Evolutionary conservation across 2,113 vertebrate species (phyloP).

Genomic region (Chloropsis hardwickii): DNA sequence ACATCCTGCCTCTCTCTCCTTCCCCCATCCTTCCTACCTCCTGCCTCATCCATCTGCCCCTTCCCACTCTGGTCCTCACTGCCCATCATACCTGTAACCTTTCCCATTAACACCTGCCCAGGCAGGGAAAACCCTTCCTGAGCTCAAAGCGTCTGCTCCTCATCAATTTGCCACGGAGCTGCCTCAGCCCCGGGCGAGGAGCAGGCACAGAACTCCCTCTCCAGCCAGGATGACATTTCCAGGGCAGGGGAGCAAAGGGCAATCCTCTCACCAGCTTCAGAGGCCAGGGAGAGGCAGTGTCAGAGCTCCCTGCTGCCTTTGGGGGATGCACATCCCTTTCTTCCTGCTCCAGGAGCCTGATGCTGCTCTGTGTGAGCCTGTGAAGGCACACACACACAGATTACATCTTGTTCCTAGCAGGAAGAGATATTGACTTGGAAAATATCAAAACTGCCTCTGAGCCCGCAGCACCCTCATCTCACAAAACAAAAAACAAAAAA

Average conservation of each 20-base stretch:
- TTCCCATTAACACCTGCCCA: neutral
- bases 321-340: neutral
- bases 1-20: neutral
- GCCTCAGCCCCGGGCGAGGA: slow-evolving; percentile 36
- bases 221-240: slow-evolving; percentile 48
- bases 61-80: neutral
- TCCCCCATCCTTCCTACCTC: neutral
- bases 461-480: slow-evolving; percentile 5
- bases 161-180: slow-evolving; percentile 46
- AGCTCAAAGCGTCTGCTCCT: slow-evolving; percentile 64
- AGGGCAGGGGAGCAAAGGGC: slow-evolving; percentile 55
- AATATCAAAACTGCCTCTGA: slow-evolving; percentile 57
- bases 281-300: neutral
- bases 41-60: neutral
- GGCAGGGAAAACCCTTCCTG: slow-evolving; percentile 48
- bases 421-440: slow-evolving; percentile 64
- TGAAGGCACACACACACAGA: neutral
- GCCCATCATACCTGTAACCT: neutral
- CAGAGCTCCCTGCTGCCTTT: neutral
- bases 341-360: neutral
- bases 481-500: neutral
- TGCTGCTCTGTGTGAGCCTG: neutral
- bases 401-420: slow-evolving; percentile 48
- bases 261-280: neutral
- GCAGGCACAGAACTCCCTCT: slow-evolving; percentile 41